These are phyloP conservation scores for Paramuricea clavata DNA, from an alignment of 92 coral and sea anemone species.

Conservation along the genomic window DNA sequence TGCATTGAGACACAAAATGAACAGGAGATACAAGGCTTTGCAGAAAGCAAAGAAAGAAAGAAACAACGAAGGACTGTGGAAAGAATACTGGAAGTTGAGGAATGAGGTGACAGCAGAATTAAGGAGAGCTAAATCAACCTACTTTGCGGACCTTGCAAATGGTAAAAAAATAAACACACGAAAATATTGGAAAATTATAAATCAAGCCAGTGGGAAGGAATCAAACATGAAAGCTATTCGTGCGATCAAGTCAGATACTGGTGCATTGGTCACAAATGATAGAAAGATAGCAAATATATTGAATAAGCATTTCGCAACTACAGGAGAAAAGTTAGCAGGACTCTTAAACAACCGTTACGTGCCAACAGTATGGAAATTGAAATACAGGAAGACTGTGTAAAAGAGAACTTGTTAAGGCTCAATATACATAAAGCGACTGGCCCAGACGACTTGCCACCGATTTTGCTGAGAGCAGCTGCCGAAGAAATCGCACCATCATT, in stretches of 20 bases:
- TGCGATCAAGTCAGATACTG: constrained; percentile 42
- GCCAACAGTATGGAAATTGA: constrained; percentile 19
- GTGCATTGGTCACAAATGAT: constrained; percentile 39
- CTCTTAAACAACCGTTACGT: not conserved
- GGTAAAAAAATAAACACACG: constrained; percentile 44
- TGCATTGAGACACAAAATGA: constrained; percentile 36
- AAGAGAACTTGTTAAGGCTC: constrained; percentile 22
- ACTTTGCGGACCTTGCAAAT: constrained; percentile 47
- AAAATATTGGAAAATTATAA: constrained; percentile 64
- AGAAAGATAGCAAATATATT: constrained; percentile 48
- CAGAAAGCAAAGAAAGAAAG: not conserved
- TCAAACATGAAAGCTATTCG: constrained; percentile 17
- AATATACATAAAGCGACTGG: constrained; percentile 52
- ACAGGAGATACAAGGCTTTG: constrained; percentile 10
- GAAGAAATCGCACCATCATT: constrained; percentile 40
- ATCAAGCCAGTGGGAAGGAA: constrained; percentile 8
- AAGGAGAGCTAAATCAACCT: constrained; percentile 48
- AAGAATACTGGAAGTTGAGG: constrained; percentile 49
- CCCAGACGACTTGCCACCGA: constrained; percentile 50
- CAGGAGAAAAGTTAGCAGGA: constrained; percentile 45
- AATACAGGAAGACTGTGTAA: constrained; percentile 40
- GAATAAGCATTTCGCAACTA: constrained; percentile 54
- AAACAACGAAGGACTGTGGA: constrained; percentile 10
- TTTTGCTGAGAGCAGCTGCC: constrained; percentile 43
- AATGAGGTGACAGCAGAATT: constrained; percentile 68